Percentiles rank a stretch among this genome's conserved stretches.
phyloP scores from a whole-genome alignment of 2,113 vertebrate genomes.

The Cervus canadensis region DNA sequence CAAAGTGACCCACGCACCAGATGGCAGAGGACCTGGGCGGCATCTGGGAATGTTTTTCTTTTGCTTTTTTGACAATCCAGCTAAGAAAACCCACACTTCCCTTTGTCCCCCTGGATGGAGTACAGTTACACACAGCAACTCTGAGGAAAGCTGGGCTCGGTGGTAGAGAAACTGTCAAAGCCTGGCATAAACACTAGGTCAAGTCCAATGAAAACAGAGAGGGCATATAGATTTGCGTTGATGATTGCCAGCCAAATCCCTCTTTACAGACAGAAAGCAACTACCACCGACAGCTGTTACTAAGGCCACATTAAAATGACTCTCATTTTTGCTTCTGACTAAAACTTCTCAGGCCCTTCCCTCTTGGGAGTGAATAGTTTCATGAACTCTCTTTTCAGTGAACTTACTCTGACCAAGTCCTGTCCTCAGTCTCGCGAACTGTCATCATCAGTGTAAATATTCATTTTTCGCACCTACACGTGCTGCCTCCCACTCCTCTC shows the following conservation, averaged over 20 bases:
- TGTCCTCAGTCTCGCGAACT: not conserved
- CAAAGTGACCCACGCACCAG: not conserved
- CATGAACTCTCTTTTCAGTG: not conserved
- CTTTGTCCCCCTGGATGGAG: not conserved
- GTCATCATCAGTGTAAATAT: not conserved
- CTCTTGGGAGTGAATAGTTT: not conserved
- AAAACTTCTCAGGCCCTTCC: conserved; percentile 15
- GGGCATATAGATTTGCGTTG: not conserved
- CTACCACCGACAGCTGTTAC: conserved; percentile 31
- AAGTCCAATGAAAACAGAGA: conserved; percentile 42
- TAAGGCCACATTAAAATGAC: conserved; percentile 44
- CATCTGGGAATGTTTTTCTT: not conserved
- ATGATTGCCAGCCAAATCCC: conserved; percentile 37
- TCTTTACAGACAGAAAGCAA: conserved; percentile 25
- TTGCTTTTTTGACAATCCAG: not conserved
- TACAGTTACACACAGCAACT: not conserved
- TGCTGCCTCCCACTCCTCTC: not conserved
- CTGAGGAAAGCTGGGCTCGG: not conserved
- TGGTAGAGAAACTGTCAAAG: not conserved
- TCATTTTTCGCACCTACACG: not conserved
- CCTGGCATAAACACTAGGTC: conserved; percentile 10
- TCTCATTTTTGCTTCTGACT: conserved; percentile 27
- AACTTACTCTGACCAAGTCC: not conserved
- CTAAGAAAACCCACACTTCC: conserved; percentile 21
- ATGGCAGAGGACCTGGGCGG: not conserved